These are phyloP conservation scores for human (Homo sapiens) DNA, from an alignment of 2,113 vertebrate genomes.

Conservation along the genomic window DNA sequence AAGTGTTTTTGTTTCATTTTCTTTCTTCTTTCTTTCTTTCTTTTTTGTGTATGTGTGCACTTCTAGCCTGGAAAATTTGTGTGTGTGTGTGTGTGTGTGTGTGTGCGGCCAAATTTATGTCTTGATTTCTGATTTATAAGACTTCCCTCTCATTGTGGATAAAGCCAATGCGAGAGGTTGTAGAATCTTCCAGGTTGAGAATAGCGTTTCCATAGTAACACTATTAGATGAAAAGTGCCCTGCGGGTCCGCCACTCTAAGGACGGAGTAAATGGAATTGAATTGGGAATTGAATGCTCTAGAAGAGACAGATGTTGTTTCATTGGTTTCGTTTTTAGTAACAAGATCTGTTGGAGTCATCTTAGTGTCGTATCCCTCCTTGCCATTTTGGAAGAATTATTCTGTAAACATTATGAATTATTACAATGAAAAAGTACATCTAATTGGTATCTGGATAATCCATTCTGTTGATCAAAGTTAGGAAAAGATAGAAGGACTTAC, in stretches of 20 bases:
- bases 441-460: background rate
- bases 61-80: conserved; percentile 70
- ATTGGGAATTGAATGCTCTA: conserved; percentile 71
- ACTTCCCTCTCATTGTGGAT: conserved; percentile 71
- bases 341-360: conserved; percentile 65
- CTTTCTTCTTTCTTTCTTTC: background rate
- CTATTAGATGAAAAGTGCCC: conserved; percentile 75
- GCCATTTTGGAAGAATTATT: conserved; percentile 28
- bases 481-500: background rate
- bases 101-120: conserved; percentile 63
- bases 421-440: conserved; percentile 33
- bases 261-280: conserved; percentile 68
- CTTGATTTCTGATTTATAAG: conserved; percentile 77
- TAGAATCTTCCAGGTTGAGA: conserved; percentile 64
- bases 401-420: conserved; percentile 20
- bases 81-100: background rate
- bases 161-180: conserved; percentile 53
- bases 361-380: conserved; percentile 61
- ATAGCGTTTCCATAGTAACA: conserved; percentile 77
- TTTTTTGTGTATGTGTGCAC: background rate
- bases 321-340: conserved; percentile 73
- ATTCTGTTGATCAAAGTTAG: conserved; percentile 37
- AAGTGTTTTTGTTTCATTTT: background rate
- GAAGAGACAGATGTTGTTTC: conserved; percentile 75
- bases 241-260: conserved; percentile 52